phyloP scores from a whole-genome alignment of 2,888 invertebrate species.

The Antitype chi region DNA sequence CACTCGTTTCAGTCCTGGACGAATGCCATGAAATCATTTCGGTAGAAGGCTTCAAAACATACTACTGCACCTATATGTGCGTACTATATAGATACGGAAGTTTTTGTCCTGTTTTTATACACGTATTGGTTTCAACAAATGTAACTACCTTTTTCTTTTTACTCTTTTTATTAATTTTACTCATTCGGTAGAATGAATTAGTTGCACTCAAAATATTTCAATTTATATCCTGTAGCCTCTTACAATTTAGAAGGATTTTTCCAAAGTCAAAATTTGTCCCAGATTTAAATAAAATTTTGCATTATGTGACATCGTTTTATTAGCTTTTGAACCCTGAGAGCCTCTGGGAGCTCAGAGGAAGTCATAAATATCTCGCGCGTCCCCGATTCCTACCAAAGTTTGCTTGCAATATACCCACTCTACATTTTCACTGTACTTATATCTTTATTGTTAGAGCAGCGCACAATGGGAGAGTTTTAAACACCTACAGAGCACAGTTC shows the following conservation, averaged over 20 bases:
- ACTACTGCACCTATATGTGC: slow-evolving; percentile 30
- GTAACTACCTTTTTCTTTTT: background rate
- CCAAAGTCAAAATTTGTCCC: slow-evolving; percentile 70
- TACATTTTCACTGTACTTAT: slow-evolving; percentile 70
- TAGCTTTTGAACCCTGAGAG: slow-evolving; percentile 83
- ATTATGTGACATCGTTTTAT: slow-evolving; percentile 84
- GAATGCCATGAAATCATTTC: slow-evolving; percentile 61
- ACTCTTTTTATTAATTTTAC: background rate
- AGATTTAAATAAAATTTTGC: slow-evolving; percentile 77
- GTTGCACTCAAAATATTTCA: slow-evolving; percentile 35
- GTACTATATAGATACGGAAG: background rate
- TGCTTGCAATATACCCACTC: slow-evolving; percentile 76
- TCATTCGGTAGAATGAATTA: slow-evolving; percentile 8
- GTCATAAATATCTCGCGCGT: slow-evolving; percentile 85
- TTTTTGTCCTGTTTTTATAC: background rate
- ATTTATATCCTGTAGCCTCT: slow-evolving; percentile 25
- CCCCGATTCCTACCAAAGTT: slow-evolving; percentile 83
- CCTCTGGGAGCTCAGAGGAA: slow-evolving; percentile 80
- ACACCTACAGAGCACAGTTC: slow-evolving; percentile 63
- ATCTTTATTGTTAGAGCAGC: slow-evolving; percentile 71
- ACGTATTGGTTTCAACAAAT: slow-evolving; percentile 27
- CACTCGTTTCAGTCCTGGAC: slow-evolving; percentile 56
- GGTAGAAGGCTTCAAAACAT: slow-evolving; percentile 56
- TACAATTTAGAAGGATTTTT: slow-evolving; percentile 61
- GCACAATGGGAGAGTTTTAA: slow-evolving; percentile 67